Evolutionary conservation across 2,797 vertebrate genomes (phyloP), one percentile per base, ranked within the genome.

Genomic region (Pteronotus mesoamericanus): DNA sequence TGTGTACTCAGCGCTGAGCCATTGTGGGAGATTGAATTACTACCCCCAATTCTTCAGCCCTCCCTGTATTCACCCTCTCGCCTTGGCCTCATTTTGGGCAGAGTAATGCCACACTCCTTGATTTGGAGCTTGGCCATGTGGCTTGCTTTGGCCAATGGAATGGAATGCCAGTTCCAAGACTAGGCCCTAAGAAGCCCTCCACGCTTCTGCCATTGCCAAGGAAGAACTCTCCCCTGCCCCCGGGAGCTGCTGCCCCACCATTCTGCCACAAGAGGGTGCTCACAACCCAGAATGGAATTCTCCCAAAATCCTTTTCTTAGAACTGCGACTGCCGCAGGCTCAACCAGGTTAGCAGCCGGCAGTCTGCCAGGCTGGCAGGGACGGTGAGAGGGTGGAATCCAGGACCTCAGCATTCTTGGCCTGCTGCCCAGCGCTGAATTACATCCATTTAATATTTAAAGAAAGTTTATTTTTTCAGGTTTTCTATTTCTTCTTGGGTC

Each of bases 1-100:
- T 2, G 19, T 0, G 0, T 12, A 0, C 1, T 26, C 18, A 26
- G 9, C 34, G 1, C 78, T 37, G 77, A 9, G 26, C 21, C 55
- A 42, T 26, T 2, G 11, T 14, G 55, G 6, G 37, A 12, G 42
- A 9, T 34, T 4, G 22, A 83, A 34, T 68, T 22, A 8, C 12
- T 1, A 37, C 59, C 44, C 44, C 83, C 16, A 15, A 6, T 3
- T 46, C 68, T 15, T 37, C 15, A 15, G 24, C 53, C 24, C 5
- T 15, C 18, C 69, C 42, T 6, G 5, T 3, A 46, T 32, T 39
- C 24, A 72, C 34, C 44, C 7, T 26, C 19, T 69, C 9, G 15
- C 53, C 7, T 6, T 0, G 11, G 61, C 68, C 32, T 42, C 51
- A 0, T 79, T 15, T 26, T 0, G 29, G 44, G 7, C 82, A 39